These are phyloP conservation scores for Ennomos quercinarius DNA, from an alignment of 2,888 invertebrate species.

Conservation along the genomic window DNA sequence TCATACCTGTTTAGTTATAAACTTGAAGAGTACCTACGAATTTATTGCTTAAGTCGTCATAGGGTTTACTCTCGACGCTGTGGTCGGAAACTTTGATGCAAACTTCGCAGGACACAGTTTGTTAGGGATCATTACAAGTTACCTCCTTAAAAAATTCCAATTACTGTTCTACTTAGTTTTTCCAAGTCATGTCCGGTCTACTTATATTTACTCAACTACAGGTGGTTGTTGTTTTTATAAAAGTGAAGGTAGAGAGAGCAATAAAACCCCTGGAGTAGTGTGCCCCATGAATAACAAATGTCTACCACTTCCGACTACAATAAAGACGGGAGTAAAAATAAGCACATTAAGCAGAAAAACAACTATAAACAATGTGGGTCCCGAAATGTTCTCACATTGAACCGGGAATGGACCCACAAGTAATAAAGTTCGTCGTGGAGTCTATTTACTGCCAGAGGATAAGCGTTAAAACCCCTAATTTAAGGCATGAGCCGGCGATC, in stretches of 20 bases:
- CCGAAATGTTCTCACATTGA: slow-evolving; percentile 53
- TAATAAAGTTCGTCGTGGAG: slow-evolving; percentile 71
- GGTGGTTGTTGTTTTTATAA: slow-evolving; percentile 29
- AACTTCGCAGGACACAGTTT: slow-evolving; percentile 36
- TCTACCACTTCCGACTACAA: slow-evolving; percentile 35
- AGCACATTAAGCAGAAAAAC: slow-evolving; percentile 57
- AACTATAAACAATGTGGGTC: slow-evolving; percentile 63
- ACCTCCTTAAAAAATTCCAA: slow-evolving; percentile 27
- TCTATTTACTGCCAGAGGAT: slow-evolving; percentile 79
- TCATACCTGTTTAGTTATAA: slow-evolving; percentile 66
- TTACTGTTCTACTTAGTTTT: slow-evolving; percentile 35
- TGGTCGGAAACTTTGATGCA: slow-evolving; percentile 55
- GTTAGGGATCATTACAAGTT: slow-evolving; percentile 33
- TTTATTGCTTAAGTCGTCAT: slow-evolving; percentile 56
- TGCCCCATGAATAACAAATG: slow-evolving; percentile 40
- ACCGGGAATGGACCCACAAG: slow-evolving; percentile 60
- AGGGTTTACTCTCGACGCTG: slow-evolving; percentile 45
- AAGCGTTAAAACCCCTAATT: slow-evolving; percentile 82
- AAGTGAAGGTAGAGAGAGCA: slow-evolving; percentile 35
- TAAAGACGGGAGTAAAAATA: slow-evolving; percentile 45
- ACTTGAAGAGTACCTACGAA: slow-evolving; percentile 46
- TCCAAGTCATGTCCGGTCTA: slow-evolving; percentile 12
- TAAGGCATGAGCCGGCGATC: slow-evolving; percentile 80
- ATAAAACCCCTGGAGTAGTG: slow-evolving; percentile 34
- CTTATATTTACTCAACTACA: slow-evolving; percentile 2